phyloP scores from a whole-genome alignment of 2,888 invertebrate species.

The Ectobius pallidus region DNA sequence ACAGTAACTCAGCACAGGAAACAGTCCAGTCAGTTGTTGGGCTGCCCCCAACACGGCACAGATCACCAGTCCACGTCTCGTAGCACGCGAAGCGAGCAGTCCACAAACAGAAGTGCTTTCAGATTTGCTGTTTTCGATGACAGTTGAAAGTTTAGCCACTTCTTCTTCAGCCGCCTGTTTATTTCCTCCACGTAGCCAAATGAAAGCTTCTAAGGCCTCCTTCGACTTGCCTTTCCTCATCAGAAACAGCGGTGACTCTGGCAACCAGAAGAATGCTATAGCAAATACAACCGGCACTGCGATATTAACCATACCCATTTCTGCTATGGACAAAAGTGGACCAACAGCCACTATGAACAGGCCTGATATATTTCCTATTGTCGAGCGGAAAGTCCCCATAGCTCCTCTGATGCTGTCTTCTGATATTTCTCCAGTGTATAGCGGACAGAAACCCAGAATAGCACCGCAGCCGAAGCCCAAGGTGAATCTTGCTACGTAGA shows the following conservation, averaged over 20 bases:
- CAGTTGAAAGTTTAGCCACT: constrained; percentile 47
- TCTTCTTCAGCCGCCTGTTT: constrained; percentile 48
- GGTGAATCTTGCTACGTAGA: background rate
- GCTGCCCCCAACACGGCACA: constrained; percentile 52
- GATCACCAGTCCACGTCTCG: constrained; percentile 52
- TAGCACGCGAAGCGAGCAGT: background rate
- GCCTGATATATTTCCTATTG: background rate
- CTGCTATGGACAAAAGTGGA: constrained; percentile 53
- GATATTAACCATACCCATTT: constrained; percentile 60
- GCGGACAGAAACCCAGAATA: background rate
- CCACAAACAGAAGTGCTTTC: background rate
- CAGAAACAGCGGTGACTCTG: constrained; percentile 65
- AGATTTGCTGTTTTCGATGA: constrained; percentile 45
- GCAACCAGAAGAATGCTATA: constrained; percentile 58
- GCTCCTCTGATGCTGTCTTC: background rate
- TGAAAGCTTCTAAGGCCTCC: constrained; percentile 54
- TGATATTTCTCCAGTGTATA: background rate
- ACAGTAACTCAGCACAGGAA: constrained; percentile 53
- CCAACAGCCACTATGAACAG: constrained; percentile 48
- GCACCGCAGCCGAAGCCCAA: background rate
- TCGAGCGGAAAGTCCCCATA: background rate
- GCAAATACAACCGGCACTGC: constrained; percentile 58
- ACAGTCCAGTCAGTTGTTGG: constrained; percentile 57
- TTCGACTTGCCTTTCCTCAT: constrained; percentile 54
- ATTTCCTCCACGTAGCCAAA: constrained; percentile 47